Conservation (phyloP, 2,797 vertebrate species). For the Mycteria americana region DNA sequence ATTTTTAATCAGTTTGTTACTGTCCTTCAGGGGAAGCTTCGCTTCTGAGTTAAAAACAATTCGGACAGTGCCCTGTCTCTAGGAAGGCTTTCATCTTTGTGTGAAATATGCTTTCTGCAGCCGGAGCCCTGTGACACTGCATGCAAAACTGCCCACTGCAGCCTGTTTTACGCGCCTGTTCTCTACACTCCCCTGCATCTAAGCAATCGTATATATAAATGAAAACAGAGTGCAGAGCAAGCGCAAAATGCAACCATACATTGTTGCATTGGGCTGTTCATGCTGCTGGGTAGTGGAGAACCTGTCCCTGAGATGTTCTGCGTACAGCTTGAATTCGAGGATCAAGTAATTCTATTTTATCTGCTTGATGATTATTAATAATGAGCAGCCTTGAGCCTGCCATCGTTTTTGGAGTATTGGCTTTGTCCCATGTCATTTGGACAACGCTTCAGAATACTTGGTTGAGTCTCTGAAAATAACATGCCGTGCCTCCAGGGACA, state of each 20-base stretch:
- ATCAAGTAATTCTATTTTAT: not conserved
- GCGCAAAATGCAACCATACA: fast-evolving
- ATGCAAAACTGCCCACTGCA: not conserved
- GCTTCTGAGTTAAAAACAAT: not conserved
- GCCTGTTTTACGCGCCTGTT: not conserved
- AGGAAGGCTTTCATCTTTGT: not conserved
- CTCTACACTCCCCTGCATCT: not conserved
- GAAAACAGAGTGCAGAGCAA: not conserved
- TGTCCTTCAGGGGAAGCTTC: not conserved
- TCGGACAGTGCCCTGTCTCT: not conserved
- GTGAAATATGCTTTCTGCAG: slow-evolving; percentile 10
- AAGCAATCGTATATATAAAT: not conserved
- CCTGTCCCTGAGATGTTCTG: not conserved
- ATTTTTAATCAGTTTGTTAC: slow-evolving; percentile 18
- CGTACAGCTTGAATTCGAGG: not conserved
- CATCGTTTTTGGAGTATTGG: not conserved
- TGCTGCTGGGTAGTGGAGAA: not conserved
- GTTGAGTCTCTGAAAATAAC: not conserved
- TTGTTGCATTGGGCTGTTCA: not conserved
- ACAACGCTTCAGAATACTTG: not conserved
- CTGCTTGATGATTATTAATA: not conserved
- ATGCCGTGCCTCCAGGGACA: not conserved
- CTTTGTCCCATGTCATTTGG: not conserved
- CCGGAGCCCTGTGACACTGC: not conserved
- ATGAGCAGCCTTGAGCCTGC: not conserved